Evolutionary conservation across 2,797 vertebrate species (phyloP).

Genomic region (Myiothlypis chrysogaster): DNA sequence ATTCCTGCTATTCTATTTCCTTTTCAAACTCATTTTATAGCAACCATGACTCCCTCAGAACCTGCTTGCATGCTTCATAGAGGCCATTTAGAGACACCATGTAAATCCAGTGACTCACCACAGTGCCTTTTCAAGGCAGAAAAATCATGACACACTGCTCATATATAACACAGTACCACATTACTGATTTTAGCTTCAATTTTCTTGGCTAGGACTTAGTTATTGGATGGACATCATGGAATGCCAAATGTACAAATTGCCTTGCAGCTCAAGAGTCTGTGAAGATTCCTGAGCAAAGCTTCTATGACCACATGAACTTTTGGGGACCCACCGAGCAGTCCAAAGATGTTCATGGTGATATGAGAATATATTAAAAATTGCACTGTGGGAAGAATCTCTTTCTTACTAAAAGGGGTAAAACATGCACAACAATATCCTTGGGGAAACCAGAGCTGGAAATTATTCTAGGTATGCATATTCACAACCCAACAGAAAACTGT

Average conservation of each 20-base stretch:
- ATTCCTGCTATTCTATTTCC: neutral
- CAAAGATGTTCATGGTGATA: neutral
- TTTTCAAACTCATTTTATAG: slow-evolving; percentile 10
- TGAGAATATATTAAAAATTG: neutral
- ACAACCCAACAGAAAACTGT: neutral
- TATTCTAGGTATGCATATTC: neutral
- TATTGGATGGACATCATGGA: slow-evolving; percentile 31
- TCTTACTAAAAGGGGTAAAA: neutral
- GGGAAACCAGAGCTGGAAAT: neutral
- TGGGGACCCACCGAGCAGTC: neutral
- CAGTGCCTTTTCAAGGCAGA: slow-evolving; percentile 22
- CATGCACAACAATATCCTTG: neutral
- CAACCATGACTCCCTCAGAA: neutral
- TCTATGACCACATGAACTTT: neutral
- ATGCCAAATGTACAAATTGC: slow-evolving; percentile 32
- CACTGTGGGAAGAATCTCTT: neutral
- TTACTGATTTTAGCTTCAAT: slow-evolving; percentile 34
- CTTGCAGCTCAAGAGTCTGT: neutral
- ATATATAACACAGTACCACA: neutral
- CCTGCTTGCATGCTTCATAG: neutral
- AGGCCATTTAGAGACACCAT: neutral
- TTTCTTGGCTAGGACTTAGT: slow-evolving; percentile 23
- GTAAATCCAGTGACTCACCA: slow-evolving; percentile 1
- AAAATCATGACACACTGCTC: neutral
- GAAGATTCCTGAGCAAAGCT: neutral